Evolutionary conservation across 2,113 vertebrate genomes (phyloP).

Genomic region (Erythrolamprus reginae): DNA sequence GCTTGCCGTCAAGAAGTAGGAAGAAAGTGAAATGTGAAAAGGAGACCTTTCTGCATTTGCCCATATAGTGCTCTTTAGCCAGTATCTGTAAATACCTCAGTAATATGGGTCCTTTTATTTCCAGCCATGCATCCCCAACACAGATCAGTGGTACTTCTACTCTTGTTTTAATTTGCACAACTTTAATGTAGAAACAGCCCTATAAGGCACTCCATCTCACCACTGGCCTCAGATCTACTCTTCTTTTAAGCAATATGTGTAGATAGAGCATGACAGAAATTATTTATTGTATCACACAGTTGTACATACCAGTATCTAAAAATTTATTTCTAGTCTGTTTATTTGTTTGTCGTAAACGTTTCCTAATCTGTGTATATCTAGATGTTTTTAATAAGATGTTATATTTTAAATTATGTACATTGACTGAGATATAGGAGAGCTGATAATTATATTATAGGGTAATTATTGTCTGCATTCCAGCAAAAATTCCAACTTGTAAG

Average conservation of each 20-base stretch:
- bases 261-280: constrained; percentile 99
- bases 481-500: constrained; percentile 82
- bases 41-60: constrained; percentile 82
- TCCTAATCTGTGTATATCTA: constrained; percentile 99
- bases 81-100: constrained; percentile 99
- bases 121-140: constrained; percentile 73
- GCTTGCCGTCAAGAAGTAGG: constrained; percentile 95
- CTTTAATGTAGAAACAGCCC: constrained; percentile 73
- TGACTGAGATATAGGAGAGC: constrained; percentile 96
- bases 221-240: constrained; percentile 79
- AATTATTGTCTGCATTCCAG: constrained; percentile 95
- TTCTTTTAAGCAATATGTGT: constrained; percentile 99
- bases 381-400: constrained; percentile 99
- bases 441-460: constrained; percentile 94
- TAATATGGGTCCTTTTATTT: constrained; percentile 89
- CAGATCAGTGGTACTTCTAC: constrained; percentile 70
- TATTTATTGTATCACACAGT: constrained; percentile 93
- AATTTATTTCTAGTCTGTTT: constrained; percentile 98
- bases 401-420: constrained; percentile 99
- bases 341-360: constrained; percentile 99
- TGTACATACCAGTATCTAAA: constrained; percentile 96
- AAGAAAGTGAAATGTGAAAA: constrained; percentile 38
- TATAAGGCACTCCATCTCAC: constrained; percentile 63
- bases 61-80: constrained; percentile 95
- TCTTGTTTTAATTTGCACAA: constrained; percentile 76